Conservation (phyloP, 2,888 invertebrate genomes). For the Eupithecia pulchellata region DNA sequence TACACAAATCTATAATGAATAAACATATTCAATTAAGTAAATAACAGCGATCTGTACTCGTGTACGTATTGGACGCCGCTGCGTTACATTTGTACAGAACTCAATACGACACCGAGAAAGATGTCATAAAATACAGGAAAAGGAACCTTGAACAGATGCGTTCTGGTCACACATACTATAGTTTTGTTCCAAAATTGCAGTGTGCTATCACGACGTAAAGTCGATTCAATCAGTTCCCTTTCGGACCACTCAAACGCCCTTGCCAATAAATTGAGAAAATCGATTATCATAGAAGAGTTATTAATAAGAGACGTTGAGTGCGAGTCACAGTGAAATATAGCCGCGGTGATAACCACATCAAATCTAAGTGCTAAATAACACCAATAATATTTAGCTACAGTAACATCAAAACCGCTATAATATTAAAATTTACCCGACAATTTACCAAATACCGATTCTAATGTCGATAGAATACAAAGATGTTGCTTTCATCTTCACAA, state of each 20-base stretch:
- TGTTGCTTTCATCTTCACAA: conserved; percentile 12
- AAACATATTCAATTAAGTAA: conserved; percentile 51
- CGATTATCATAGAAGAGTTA: conserved; percentile 49
- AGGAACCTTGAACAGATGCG: conserved; percentile 43
- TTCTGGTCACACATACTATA: conserved; percentile 73
- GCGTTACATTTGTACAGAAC: conserved; percentile 53
- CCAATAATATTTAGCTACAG: conserved; percentile 31
- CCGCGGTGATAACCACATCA: conserved; percentile 21
- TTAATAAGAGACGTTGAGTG: conserved; percentile 57
- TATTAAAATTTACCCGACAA: conserved; percentile 29
- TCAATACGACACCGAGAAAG: conserved; percentile 43
- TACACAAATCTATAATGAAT: conserved; percentile 55
- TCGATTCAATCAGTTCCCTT: conserved; percentile 56
- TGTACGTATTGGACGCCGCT: conserved; percentile 26
- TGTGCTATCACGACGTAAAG: conserved; percentile 56
- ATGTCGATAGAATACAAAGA: conserved; percentile 22
- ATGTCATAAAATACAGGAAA: conserved; percentile 27
- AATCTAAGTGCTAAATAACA: conserved; percentile 33
- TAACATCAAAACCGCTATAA: conserved; percentile 34
- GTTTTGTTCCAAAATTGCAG: conserved; percentile 78
- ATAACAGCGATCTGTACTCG: conserved; percentile 38
- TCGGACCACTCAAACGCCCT: conserved; percentile 56
- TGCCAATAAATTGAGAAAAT: conserved; percentile 51
- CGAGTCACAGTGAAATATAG: conserved; percentile 30
- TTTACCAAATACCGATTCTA: conserved; percentile 26